phyloP scores from a whole-genome alignment of 1,140 invertebrate genomes.

The Neuroterus valhalla region DNA sequence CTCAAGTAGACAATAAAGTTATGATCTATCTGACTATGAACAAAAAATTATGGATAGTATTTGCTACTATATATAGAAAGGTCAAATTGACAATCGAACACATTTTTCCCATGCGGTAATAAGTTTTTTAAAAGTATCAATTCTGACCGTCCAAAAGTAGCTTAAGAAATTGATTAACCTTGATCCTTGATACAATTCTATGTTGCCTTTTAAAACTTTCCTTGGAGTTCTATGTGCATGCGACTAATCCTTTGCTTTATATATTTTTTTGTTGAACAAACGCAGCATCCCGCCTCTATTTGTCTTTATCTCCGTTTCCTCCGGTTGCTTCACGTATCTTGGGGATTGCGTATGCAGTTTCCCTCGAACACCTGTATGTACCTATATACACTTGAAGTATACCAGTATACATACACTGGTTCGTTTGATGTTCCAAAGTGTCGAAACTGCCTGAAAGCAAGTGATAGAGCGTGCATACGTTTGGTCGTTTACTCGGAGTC shows the following conservation, averaged over 20 bases:
- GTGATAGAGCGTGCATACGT: constrained; percentile 30
- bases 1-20: no score
- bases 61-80: no score
- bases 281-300: not conserved
- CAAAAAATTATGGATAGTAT: no score
- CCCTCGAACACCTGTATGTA: not conserved
- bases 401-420: not conserved
- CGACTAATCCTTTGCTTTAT: constrained; percentile 11
- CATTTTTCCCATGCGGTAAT: no score
- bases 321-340: not conserved
- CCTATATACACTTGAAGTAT: not conserved
- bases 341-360: constrained; percentile 5
- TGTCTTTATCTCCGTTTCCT: constrained; percentile 6
- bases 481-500: constrained; percentile 29
- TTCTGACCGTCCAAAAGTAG: no score
- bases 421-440: constrained; percentile 35
- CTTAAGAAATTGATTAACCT: no score
- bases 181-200: no score
- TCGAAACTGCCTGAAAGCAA: constrained; percentile 34
- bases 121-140: no score
- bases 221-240: constrained; percentile 5
- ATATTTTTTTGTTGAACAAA: constrained; percentile 21
- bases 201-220: constrained; percentile 20
- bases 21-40: no score
- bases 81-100: no score